phyloP scores from a whole-genome alignment of 2,113 vertebrate genomes.

The Terrapene triunguis region DNA sequence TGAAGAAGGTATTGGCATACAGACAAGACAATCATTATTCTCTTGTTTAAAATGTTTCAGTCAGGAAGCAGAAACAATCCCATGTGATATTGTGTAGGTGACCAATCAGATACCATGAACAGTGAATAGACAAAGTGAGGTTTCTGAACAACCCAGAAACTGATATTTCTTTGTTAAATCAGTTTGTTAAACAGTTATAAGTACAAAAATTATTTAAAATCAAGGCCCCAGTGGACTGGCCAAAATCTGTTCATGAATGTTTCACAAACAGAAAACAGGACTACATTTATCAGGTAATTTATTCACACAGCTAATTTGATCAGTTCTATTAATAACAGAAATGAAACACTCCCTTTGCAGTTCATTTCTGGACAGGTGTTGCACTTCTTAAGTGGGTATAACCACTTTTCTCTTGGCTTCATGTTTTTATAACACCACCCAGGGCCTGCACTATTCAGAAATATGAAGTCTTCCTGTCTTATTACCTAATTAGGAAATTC shows the following conservation, averaged over 20 bases:
- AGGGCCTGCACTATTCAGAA: slow-evolving; percentile 55
- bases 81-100: not conserved
- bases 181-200: not conserved
- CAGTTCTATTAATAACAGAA: not conserved
- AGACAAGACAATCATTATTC: not conserved
- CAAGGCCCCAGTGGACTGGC: not conserved
- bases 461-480: slow-evolving; percentile 58
- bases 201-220: not conserved
- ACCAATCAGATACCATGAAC: not conserved
- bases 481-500: slow-evolving; percentile 56
- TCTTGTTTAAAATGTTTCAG: not conserved
- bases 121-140: not conserved
- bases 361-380: slow-evolving; percentile 40
- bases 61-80: not conserved
- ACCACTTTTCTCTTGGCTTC: slow-evolving; percentile 69
- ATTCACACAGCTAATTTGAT: not conserved
- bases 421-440: slow-evolving; percentile 67
- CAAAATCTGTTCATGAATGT: not conserved
- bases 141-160: not conserved
- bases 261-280: not conserved
- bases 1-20: not conserved
- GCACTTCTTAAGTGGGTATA: slow-evolving; percentile 52
- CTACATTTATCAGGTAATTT: not conserved
- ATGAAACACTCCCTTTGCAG: slow-evolving; percentile 57
- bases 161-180: not conserved